phyloP scores from a whole-genome alignment of 2,797 vertebrate species.

The Oryzias dopingdopingensis region DNA sequence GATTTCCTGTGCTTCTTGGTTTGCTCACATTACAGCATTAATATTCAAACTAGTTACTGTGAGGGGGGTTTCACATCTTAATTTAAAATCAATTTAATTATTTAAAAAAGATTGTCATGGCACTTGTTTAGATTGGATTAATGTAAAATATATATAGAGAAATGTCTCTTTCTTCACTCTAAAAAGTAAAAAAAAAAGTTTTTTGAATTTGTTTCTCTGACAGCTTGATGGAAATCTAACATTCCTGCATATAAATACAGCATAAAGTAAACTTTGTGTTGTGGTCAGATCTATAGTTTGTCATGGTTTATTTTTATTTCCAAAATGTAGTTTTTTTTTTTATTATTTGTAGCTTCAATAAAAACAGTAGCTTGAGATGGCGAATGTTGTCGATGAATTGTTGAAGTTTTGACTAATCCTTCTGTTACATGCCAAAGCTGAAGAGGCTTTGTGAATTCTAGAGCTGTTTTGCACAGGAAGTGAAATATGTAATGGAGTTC shows the following conservation, averaged over 20 bases:
- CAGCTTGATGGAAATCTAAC: too few relatives aligned
- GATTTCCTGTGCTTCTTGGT: neutral
- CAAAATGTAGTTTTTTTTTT: neutral
- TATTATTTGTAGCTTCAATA: constrained; percentile 2
- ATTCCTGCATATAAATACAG: too few relatives aligned
- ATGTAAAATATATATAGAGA: too few relatives aligned
- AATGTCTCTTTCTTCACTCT: too few relatives aligned
- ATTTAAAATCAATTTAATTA: too few relatives aligned
- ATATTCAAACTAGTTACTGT: too few relatives aligned
- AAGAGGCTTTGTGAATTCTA: constrained; percentile 30
- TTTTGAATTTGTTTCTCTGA: too few relatives aligned
- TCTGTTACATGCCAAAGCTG: constrained; percentile 4
- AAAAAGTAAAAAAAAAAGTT: too few relatives aligned
- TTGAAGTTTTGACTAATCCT: neutral
- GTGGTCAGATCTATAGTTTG: constrained; percentile 1
- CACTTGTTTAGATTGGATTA: too few relatives aligned
- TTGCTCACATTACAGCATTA: neutral
- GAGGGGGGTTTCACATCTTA: too few relatives aligned
- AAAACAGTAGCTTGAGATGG: constrained; percentile 1
- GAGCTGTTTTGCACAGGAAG: constrained; percentile 41
- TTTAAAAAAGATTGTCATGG: too few relatives aligned
- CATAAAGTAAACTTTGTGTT: neutral
- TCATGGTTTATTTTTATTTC: neutral
- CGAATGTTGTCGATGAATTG: constrained; percentile 7
- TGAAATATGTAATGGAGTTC: constrained; percentile 44